Percentiles rank a stretch among this genome's conserved stretches.
These are phyloP conservation scores for Stictocephala bisonia DNA, from an alignment of 2,888 invertebrate species.

Conservation along the genomic window DNA sequence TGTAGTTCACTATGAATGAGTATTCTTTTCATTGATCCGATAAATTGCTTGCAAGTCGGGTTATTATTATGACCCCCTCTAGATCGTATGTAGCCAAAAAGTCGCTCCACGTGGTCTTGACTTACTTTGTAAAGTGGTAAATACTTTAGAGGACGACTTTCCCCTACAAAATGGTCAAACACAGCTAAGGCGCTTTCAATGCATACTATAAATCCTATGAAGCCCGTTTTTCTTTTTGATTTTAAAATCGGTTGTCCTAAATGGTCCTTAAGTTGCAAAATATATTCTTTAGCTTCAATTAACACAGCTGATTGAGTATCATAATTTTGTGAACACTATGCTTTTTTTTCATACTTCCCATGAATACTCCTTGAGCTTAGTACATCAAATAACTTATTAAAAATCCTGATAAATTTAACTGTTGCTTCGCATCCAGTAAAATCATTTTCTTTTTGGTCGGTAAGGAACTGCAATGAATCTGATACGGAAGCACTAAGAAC, in stretches of 20 bases:
- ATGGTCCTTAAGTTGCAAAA: background rate
- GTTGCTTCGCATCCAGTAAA: conserved; percentile 51
- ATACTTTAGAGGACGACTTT: background rate
- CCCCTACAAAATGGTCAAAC: conserved; percentile 12
- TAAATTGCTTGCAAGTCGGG: too few relatives aligned
- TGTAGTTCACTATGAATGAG: too few relatives aligned
- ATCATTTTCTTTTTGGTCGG: conserved; percentile 38
- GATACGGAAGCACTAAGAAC: conserved; percentile 51
- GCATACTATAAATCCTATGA: conserved; percentile 26
- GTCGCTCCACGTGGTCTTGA: conserved; percentile 27
- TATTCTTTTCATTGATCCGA: too few relatives aligned
- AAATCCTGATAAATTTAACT: conserved; percentile 26
- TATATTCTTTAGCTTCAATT: conserved; percentile 3
- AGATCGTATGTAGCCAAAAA: conserved; percentile 4
- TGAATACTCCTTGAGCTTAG: background rate
- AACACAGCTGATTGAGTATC: background rate
- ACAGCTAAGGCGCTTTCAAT: conserved; percentile 20
- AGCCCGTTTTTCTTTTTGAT: conserved; percentile 32
- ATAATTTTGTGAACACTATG: background rate
- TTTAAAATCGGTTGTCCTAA: background rate
- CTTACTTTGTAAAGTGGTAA: conserved; percentile 28
- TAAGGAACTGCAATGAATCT: conserved; percentile 46
- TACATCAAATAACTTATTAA: background rate
- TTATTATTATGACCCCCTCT: background rate
- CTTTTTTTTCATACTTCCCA: conserved; percentile 3